These are phyloP conservation scores for Hemicentrotus pulcherrimus DNA, from an alignment of 35 echinoderm and acorn worm genomes.

Conservation along the genomic window DNA sequence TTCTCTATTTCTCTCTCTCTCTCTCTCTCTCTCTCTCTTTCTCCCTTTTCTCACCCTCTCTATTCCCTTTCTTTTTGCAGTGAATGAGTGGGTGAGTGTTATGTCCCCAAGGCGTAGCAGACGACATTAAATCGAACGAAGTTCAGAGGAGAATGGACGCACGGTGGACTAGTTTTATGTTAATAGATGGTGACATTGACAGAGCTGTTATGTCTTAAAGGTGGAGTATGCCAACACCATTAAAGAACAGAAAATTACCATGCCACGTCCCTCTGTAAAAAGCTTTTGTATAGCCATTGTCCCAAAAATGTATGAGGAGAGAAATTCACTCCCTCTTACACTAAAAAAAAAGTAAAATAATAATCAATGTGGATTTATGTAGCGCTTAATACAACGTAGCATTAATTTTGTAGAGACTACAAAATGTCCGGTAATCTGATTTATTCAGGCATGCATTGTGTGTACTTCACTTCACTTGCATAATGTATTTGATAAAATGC, in stretches of 20 bases:
- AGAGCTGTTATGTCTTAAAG: slow-evolving; percentile 22
- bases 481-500: neutral
- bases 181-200: slow-evolving; percentile 40
- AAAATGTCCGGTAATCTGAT: neutral
- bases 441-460: neutral
- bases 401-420: neutral
- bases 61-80: neutral
- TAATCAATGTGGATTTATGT: neutral
- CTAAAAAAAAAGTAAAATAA: neutral
- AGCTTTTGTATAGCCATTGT: neutral
- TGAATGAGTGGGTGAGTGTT: neutral
- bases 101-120: slow-evolving; percentile 41
- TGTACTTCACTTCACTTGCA: neutral
- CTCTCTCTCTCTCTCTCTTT: neutral
- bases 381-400: neutral
- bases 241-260: neutral
- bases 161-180: slow-evolving; percentile 20
- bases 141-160: slow-evolving; percentile 33
- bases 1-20: neutral
- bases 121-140: slow-evolving; percentile 41
- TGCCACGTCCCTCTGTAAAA: neutral
- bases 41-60: neutral
- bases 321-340: neutral
- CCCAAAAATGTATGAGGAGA: neutral
- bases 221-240: neutral